Evolutionary conservation across 2,888 invertebrate species (phyloP), one percentile per base, ranked within the genome.

Genomic region (Temnothorax ravouxi): DNA sequence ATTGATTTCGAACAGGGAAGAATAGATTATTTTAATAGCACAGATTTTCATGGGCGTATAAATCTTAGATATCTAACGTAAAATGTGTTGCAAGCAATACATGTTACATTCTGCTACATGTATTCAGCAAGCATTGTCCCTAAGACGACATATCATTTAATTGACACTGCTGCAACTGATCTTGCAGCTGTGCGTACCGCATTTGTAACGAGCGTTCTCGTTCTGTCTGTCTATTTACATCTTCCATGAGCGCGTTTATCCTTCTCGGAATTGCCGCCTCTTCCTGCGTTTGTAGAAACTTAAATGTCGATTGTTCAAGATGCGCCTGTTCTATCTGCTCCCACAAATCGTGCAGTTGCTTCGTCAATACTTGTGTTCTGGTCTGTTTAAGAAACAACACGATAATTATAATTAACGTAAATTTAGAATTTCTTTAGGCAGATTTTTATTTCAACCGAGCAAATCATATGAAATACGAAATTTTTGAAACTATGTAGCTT

Each of bases 301-400:
- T 97, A 94, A 99, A 99, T 0, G 99, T 99, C 50, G 98, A 98
- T 86, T 98, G 95, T 93, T 99, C 99, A 81, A 99, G 96, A 89
- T 97, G 96, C 9, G 98, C 97, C 93, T 98, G 98, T 93, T 99
- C 99, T 74, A 98, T 97, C 94, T 99, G 99, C 88, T 99, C 98
- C 92, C 97, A 97, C 21, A 98, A 95, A 93, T 98, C 98, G 91
- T 97, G 97, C 87, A 98, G 96, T 93, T 98, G 99, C 95, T 99
- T 99, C 34, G 98, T 96, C 34, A 99, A 95, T 0, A 97, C 97
- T 91, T 99, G 98, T 1, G 98, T 97, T 69, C 97, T 96, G 0
- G 96, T 96, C 96, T 96, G 92, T 62, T 87, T 25, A 76, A 44
- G 4, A 84, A 47, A 86, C 15, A 41, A 76, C 38, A 4, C 6